Conservation (phyloP, 1,140 invertebrate genomes). For the Papilio glaucus region DNA sequence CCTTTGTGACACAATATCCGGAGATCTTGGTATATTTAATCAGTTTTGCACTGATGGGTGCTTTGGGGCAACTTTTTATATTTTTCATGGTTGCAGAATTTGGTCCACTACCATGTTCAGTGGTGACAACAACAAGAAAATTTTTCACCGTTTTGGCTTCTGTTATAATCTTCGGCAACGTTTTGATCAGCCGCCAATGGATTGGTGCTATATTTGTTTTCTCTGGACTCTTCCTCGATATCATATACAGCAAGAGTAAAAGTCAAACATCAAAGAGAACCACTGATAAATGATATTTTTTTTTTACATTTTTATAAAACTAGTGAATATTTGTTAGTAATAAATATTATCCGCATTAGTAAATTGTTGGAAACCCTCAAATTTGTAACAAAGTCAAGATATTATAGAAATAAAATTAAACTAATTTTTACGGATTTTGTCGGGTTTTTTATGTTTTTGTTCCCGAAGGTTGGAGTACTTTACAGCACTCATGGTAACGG, state of each 20-base stretch:
- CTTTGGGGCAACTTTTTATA: constrained; percentile 98
- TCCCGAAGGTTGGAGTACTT: no score
- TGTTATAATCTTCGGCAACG: constrained; percentile 97
- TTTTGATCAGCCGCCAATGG: constrained; percentile 92
- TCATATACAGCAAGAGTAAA: constrained; percentile 81
- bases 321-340: no score
- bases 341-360: no score
- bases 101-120: constrained; percentile 97
- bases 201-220: constrained; percentile 96
- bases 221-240: constrained; percentile 85
- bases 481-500: no score
- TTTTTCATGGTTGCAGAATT: constrained; percentile 96
- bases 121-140: constrained; percentile 98
- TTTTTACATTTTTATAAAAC: no score
- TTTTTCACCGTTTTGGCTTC: constrained; percentile 98
- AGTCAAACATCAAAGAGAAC: constrained; percentile 57
- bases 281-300: constrained; percentile 42
- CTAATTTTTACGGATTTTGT: no score
- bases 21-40: constrained; percentile 90
- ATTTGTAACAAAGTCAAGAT: no score
- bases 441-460: no score
- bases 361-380: no score
- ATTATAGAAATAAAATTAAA: no score
- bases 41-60: constrained; percentile 91
- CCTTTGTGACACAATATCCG: constrained; percentile 93